Conservation (phyloP, 1,140 invertebrate genomes). For the Parapsyche elsis region DNA sequence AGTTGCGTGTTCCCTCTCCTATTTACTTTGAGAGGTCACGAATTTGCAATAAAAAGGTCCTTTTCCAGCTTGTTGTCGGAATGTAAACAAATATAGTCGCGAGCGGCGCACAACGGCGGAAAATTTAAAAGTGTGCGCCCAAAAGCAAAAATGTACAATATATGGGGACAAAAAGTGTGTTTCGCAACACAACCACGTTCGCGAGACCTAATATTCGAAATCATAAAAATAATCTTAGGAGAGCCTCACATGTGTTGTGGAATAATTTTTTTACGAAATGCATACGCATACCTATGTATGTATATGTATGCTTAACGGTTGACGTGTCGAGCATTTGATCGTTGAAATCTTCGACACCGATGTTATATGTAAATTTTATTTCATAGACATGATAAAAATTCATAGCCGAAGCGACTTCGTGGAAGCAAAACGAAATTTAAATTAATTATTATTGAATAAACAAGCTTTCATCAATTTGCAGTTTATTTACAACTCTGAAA, state of each 20-base stretch:
- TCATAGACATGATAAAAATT: too few species aligned
- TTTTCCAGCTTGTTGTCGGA: neutral
- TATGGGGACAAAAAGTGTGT: neutral
- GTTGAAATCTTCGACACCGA: too few species aligned
- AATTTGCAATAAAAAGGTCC: slow-evolving; percentile 30
- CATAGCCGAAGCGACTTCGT: neutral
- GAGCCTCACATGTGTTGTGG: too few species aligned
- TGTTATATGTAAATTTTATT: too few species aligned
- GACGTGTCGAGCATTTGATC: too few species aligned
- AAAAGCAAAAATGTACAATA: neutral
- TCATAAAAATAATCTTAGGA: neutral
- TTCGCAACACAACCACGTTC: neutral
- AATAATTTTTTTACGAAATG: too few species aligned
- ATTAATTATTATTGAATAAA: slow-evolving; percentile 14
- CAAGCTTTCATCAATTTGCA: slow-evolving; percentile 5
- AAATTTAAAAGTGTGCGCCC: slow-evolving; percentile 1
- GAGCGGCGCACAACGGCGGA: neutral
- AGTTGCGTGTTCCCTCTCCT: slow-evolving; percentile 17
- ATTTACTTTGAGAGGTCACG: slow-evolving; percentile 31
- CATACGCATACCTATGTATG: too few species aligned
- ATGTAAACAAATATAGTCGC: slow-evolving; percentile 22
- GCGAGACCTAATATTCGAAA: neutral
- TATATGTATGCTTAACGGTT: too few species aligned
- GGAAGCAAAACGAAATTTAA: neutral
- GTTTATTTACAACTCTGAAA: neutral